Evolutionary conservation across 2,797 vertebrate genomes (phyloP), one percentile per base, ranked within the genome.

Genomic region (Sebastes trivittatus): DNA sequence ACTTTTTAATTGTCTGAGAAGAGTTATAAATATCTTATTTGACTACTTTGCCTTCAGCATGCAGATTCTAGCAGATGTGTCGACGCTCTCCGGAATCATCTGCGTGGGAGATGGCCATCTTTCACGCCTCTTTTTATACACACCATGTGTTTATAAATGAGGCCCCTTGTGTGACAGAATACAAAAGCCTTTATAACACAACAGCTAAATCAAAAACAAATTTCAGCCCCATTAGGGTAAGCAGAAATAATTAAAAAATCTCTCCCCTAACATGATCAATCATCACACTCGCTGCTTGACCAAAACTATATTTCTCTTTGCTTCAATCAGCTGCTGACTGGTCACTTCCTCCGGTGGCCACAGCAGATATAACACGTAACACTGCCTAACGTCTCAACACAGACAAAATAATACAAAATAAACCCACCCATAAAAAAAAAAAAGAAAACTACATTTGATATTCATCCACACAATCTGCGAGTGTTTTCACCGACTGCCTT

Each of bases 401-500:
- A 72, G 83, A 88, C 81, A 66, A 73, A 81, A 84, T 34, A 34
- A 82, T 74, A 81, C 75, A 78, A 85, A 87, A 84, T 49, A 77
- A 90, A 70, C 58, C 74, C 72, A 63, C 34, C 58, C 25, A 20
- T 42, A 14, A n/a, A 49, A 36, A 74, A 78, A 71, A 60, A 54
- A 49, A 49, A 49, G 32, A 4, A 32, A 70, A 74, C 64, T 74
- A 87, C 68, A 76, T 82, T 76, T 90, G 77, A 86, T 88, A 72
- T 82, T 82, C 83, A 90, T 87, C 86, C 86, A 90, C 87, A 87
- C 82, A 75, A 82, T 78, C 75, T 85, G 75, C 38, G 86, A 87
- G 91, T 87, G 89, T 93, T 90, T 92, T 87, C 89, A 92, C 84
- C 42, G 82, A 87, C 71, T 27, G 84, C 87, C 90, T 91, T 80